Evolutionary conservation across 2,797 vertebrate genomes (phyloP), one percentile per base, ranked within the genome.

Genomic region (Oophaga sylvatica): DNA sequence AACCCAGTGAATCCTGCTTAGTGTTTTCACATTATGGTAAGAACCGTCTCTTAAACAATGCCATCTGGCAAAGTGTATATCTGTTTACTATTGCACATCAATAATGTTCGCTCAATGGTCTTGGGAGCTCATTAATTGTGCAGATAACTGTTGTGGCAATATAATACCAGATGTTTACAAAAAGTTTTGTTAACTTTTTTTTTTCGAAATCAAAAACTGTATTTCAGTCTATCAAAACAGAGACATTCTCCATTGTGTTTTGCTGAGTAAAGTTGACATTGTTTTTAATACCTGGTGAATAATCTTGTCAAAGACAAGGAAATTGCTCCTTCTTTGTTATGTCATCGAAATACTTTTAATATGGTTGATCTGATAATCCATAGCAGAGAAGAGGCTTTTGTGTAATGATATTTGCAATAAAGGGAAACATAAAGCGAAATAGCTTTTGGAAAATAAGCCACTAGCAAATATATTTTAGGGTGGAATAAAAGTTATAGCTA

Each of bases 91-190:
- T 86, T 90, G 88, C 82, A 87, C 85, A 59, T 90, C 87, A 91
- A 90, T 91, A 87, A 90, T 90, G 86, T 91, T 89, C 80, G 85
- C 89, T 87, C 85, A 86, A 90, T 86, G 87, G 82, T 89, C 85
- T 76, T 90, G 88, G 88, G 87, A 86, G 84, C 87, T 90, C 90
- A 90, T 91, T 91, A 88, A 85, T 90, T 90, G 87, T 87, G 83
- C 80, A 87, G 90, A 89, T 90, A 90, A 81, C 71, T 71, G 65
- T 68, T 89, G 80, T 83, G 88, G 84, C 88, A 89, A 89, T 82
- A 86, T 76, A 60, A 83, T 86, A 85, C 84, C 87, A 92, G 88
- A 90, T 85, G 63, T 89, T 91, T 90, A 67, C 89, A 90, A 67
- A 80, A 90, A 73, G 60, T 73, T 86, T 86, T 70, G 71, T 86